Conservation (phyloP, 2,113 vertebrate species). For the Oryctolagus cuniculus region DNA sequence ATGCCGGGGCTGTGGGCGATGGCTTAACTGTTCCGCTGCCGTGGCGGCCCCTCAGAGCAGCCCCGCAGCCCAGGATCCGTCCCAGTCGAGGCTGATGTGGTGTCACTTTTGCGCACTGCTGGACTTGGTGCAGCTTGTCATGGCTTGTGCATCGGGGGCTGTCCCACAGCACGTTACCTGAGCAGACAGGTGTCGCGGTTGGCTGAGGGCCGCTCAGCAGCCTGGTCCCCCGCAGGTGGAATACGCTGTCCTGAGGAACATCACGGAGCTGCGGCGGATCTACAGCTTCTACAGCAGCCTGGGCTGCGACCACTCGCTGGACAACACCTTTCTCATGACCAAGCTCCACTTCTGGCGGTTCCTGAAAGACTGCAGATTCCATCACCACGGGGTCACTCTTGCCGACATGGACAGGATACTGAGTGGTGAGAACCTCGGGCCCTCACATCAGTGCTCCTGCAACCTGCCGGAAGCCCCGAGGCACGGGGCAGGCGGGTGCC, state of each 20-base stretch:
- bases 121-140: too few species aligned
- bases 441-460: background rate
- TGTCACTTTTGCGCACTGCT: too few species aligned
- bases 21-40: too few species aligned
- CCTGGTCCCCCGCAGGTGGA: constrained; percentile 88
- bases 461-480: too few species aligned
- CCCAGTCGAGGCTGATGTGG: too few species aligned
- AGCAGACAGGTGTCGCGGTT: too few species aligned
- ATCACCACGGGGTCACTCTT: constrained; percentile 88
- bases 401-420: constrained; percentile 89
- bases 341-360: constrained; percentile 94
- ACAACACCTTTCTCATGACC: constrained; percentile 90
- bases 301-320: constrained; percentile 85
- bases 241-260: constrained; percentile 88
- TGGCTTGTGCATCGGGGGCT: too few species aligned
- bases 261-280: constrained; percentile 88
- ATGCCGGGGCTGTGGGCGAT: too few species aligned
- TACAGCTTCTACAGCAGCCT: constrained; percentile 94
- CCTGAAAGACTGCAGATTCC: constrained; percentile 94
- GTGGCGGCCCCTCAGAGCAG: too few species aligned
- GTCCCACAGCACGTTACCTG: too few species aligned
- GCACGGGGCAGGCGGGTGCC: background rate
- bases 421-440: constrained; percentile 82
- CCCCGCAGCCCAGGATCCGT: too few species aligned
- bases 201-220: too few species aligned